A percentile compares a stretch with the other conserved stretches of the same genome.
Evolutionary conservation across 2,888 invertebrate genomes (phyloP).

Genomic region (Argyresthia goedartella): DNA sequence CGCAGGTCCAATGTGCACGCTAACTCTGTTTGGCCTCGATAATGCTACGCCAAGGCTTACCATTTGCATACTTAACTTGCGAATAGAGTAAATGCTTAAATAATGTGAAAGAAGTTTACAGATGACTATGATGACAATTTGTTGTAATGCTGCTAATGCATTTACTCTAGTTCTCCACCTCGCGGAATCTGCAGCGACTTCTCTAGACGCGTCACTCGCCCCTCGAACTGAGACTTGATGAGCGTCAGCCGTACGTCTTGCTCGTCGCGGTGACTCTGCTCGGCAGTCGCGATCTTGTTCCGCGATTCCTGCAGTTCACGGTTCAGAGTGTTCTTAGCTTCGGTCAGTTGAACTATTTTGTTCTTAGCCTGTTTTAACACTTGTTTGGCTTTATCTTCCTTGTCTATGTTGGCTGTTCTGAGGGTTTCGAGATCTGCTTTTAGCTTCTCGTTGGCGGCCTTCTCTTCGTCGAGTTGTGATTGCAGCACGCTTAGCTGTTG

Average conservation of each 20-base stretch:
- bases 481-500: constrained; percentile 54
- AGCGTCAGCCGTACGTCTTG: constrained; percentile 71
- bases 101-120: too few relatives aligned
- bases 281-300: constrained; percentile 55
- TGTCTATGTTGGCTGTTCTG: constrained; percentile 66
- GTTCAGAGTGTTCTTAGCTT: constrained; percentile 73
- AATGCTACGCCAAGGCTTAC: too few relatives aligned
- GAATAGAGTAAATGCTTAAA: too few relatives aligned
- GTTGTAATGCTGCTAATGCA: constrained; percentile 86
- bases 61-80: too few relatives aligned
- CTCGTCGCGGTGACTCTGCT: constrained; percentile 66
- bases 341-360: constrained; percentile 79
- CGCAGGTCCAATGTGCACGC: constrained; percentile 24
- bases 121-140: too few relatives aligned
- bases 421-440: constrained; percentile 75
- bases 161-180: constrained; percentile 83
- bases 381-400: constrained; percentile 75
- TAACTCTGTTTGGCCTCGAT: too few relatives aligned
- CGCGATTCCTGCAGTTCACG: constrained; percentile 71
- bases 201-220: constrained; percentile 76
- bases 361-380: constrained; percentile 81
- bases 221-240: constrained; percentile 79
- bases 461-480: constrained; percentile 50
- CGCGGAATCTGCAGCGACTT: constrained; percentile 77
- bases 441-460: constrained; percentile 74